Percentiles rank a stretch among this genome's conserved stretches.
Conservation (phyloP, 2,888 invertebrate species). For the Salpingus planirostris region DNA sequence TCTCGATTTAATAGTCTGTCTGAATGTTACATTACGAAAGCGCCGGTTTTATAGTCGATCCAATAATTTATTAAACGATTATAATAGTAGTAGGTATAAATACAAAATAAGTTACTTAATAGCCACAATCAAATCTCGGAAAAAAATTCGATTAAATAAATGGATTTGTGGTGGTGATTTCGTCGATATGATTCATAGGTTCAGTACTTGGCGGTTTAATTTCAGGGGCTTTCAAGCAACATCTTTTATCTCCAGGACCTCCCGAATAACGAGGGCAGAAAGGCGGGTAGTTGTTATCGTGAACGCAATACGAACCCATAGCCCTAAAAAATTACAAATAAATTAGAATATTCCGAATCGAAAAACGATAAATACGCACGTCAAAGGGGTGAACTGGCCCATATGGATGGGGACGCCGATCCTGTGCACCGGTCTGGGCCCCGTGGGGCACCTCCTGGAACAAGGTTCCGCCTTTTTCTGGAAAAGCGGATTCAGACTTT, state of each 20-base stretch:
- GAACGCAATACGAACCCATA: conserved; percentile 61
- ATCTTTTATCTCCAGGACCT: conserved; percentile 55
- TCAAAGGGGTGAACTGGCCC: conserved; percentile 64
- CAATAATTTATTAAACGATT: too few species aligned
- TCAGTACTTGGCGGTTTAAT: conserved; percentile 18
- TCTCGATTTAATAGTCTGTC: too few species aligned
- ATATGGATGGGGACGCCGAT: conserved; percentile 53
- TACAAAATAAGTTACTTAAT: neutral
- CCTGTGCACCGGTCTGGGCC: conserved; percentile 47
- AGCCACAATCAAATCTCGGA: neutral
- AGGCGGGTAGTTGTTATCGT: conserved; percentile 51
- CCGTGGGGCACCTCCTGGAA: conserved; percentile 61
- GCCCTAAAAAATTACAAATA: conserved; percentile 40
- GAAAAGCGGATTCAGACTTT: conserved; percentile 54
- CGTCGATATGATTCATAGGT: too few species aligned
- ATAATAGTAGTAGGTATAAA: neutral
- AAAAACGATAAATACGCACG: conserved; percentile 44
- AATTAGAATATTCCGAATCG: neutral
- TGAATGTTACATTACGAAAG: too few species aligned
- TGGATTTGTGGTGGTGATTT: neutral
- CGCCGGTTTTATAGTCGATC: too few species aligned
- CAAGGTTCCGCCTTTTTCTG: conserved; percentile 58
- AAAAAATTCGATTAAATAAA: conserved; percentile 2
- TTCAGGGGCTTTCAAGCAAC: conserved; percentile 44
- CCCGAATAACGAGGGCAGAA: conserved; percentile 55